Conservation (phyloP, 2,113 vertebrate species). For the Dromaius novaehollandiae region DNA sequence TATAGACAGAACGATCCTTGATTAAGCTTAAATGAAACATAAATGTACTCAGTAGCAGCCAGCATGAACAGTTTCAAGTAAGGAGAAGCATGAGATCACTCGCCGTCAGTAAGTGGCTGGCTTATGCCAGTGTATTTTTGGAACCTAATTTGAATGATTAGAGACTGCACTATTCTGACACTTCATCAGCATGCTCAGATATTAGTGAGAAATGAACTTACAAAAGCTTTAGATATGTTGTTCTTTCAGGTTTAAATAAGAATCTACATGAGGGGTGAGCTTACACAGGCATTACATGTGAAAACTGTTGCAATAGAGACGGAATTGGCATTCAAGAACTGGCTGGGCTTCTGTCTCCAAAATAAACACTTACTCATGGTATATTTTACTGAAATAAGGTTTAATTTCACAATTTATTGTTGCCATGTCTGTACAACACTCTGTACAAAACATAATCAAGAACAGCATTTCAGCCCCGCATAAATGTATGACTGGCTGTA, state of each 20-base stretch:
- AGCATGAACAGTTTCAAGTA: neutral
- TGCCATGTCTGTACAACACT: neutral
- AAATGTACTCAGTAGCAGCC: neutral
- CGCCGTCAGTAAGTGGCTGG: neutral
- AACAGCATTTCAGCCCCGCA: neutral
- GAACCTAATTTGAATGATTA: neutral
- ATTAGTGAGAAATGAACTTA: neutral
- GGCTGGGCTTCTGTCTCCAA: neutral
- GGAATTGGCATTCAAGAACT: neutral
- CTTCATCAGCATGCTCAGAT: neutral
- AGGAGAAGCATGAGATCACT: neutral
- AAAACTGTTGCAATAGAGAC: neutral
- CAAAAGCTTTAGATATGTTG: neutral
- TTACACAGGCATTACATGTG: fast-evolving
- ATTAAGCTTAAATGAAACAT: neutral
- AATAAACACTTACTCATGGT: neutral
- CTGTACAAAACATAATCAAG: neutral
- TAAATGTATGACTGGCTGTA: neutral
- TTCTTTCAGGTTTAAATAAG: neutral
- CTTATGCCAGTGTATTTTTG: neutral
- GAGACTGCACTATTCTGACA: neutral
- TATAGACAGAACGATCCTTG: neutral
- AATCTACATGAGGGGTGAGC: neutral
- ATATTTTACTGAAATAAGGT: neutral
- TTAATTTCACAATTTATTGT: neutral